These are phyloP conservation scores for Atrichornis clamosus DNA, from an alignment of 2,113 vertebrate species.

Conservation along the genomic window DNA sequence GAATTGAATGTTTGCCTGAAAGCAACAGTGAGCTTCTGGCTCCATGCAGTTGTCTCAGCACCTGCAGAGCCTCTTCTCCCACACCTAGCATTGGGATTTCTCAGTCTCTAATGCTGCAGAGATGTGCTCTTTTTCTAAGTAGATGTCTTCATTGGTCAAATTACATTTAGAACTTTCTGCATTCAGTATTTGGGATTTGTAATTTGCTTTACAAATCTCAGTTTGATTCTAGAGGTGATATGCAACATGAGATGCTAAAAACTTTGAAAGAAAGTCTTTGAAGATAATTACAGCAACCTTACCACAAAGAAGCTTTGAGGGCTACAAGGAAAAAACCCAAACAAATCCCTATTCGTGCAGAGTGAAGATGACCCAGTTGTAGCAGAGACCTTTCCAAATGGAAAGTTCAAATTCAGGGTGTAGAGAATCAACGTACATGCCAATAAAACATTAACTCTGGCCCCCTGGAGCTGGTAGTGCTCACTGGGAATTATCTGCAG, in stretches of 20 bases:
- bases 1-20: background rate
- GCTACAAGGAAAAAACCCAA: conserved; percentile 23
- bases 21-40: background rate
- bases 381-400: conserved; percentile 3
- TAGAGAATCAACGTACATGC: background rate
- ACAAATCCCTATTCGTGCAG: background rate
- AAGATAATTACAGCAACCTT: conserved; percentile 64
- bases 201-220: conserved; percentile 46
- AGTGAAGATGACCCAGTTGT: conserved; percentile 5
- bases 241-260: conserved; percentile 30
- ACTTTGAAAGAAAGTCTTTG: conserved; percentile 59
- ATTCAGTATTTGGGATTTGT: background rate
- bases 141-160: background rate
- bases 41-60: background rate
- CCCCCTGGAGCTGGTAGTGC: background rate
- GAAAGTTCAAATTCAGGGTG: conserved; percentile 15
- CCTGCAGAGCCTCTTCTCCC: background rate
- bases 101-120: background rate
- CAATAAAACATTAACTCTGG: conserved; percentile 7
- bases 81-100: background rate
- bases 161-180: background rate
- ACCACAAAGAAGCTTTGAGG: conserved; percentile 41
- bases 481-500: conserved; percentile 2
- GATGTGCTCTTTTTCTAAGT: background rate
- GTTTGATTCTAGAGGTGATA: background rate